These are phyloP conservation scores for Diuraphis noxia DNA, from an alignment of 1,140 invertebrate genomes.

Conservation along the genomic window DNA sequence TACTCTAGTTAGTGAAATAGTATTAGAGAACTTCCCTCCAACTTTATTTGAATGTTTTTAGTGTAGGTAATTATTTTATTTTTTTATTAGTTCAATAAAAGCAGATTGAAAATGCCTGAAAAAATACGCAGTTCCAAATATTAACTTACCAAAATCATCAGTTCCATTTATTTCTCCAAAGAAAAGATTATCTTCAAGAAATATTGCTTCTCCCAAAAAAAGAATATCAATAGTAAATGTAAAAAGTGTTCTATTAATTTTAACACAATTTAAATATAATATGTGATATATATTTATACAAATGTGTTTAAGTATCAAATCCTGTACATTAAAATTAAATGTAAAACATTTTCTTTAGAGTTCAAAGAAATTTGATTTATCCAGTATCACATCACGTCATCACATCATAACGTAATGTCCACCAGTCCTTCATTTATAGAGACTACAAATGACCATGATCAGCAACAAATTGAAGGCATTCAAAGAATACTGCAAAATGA, in stretches of 20 bases:
- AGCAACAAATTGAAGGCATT: not conserved
- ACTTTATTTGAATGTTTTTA: not conserved
- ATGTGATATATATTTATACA: too few species aligned
- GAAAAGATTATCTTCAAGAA: not conserved
- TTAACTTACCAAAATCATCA: not conserved
- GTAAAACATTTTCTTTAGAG: not conserved
- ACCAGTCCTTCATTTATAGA: not conserved
- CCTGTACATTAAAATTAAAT: not conserved
- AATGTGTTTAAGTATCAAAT: not conserved
- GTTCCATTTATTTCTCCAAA: not conserved
- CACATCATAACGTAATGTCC: not conserved
- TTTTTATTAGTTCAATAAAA: not conserved
- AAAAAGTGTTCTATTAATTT: not conserved
- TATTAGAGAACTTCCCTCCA: not conserved
- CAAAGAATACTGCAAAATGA: not conserved
- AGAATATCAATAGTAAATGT: too few species aligned
- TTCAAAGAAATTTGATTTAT: not conserved
- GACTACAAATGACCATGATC: not conserved
- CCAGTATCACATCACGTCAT: not conserved
- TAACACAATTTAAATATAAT: not conserved
- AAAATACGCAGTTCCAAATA: not conserved
- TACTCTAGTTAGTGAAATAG: too few species aligned
- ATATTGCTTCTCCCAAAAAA: not conserved
- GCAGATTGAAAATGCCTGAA: not conserved
- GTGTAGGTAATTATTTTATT: not conserved